A percentile compares a stretch with the other conserved stretches of the same genome.
phyloP scores from a whole-genome alignment of 2,888 invertebrate species.

The Pimpla rufipes region DNA sequence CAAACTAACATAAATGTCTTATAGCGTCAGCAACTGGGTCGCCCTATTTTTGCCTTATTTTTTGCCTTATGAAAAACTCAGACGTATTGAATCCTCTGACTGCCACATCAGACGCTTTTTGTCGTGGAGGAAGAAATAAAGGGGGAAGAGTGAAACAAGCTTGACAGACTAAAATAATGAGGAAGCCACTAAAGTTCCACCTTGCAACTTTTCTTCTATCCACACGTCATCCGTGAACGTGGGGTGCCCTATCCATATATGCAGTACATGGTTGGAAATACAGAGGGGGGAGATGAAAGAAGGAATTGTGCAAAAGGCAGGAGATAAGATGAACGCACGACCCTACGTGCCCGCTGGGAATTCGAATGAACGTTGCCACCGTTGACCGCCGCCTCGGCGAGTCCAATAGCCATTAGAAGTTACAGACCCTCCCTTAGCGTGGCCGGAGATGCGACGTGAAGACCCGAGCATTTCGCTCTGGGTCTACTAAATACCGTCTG shows the following conservation, averaged over 20 bases:
- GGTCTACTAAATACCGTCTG: neutral
- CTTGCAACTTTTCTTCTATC: too few relatives aligned
- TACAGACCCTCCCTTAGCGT: neutral
- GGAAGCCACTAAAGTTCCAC: too few relatives aligned
- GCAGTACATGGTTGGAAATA: neutral
- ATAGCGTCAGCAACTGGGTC: too few relatives aligned
- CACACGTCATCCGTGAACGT: too few relatives aligned
- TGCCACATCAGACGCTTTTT: too few relatives aligned
- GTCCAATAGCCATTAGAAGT: conserved; percentile 12
- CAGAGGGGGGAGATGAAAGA: neutral
- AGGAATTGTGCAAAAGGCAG: neutral
- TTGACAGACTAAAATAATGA: too few relatives aligned
- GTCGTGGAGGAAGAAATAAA: too few relatives aligned
- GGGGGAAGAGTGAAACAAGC: too few relatives aligned
- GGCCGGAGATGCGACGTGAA: neutral
- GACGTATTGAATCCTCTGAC: too few relatives aligned
- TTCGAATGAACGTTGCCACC: conserved; percentile 12
- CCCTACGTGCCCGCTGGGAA: neutral
- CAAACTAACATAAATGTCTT: too few relatives aligned
- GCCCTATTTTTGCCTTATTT: too few relatives aligned
- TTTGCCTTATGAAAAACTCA: too few relatives aligned
- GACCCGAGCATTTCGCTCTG: neutral
- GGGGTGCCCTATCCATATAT: neutral
- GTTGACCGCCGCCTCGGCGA: neutral
- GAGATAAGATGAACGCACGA: neutral